Conservation (phyloP, 2,113 vertebrate genomes). For the Limanda limanda region DNA sequence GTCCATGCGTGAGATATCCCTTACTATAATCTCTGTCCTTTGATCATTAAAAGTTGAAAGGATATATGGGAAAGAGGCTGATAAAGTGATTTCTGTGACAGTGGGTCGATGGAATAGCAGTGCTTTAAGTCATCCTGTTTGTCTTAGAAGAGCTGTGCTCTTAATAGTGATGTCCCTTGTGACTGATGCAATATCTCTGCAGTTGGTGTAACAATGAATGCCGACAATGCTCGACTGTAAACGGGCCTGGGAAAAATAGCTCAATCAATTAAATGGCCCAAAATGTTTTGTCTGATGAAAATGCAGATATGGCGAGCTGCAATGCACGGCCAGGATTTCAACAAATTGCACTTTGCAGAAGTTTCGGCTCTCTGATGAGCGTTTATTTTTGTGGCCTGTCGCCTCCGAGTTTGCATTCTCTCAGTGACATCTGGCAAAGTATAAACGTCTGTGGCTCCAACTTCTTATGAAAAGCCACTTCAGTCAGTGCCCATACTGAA, state of each 20-base stretch:
- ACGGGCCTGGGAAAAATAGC: conserved; percentile 78
- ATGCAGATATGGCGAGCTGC: conserved; percentile 70
- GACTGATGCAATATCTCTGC: conserved; percentile 84
- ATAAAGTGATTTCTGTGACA: conserved; percentile 83
- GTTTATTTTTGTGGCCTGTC: conserved; percentile 55
- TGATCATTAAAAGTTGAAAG: conserved; percentile 84
- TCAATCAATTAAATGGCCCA: conserved; percentile 78
- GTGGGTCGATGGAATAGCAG: conserved; percentile 76
- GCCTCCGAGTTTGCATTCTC: conserved; percentile 59
- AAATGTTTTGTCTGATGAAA: conserved; percentile 82
- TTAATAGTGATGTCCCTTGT: conserved; percentile 82
- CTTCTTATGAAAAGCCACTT: conserved; percentile 76
- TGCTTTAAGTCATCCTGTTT: conserved; percentile 84
- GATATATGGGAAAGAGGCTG: conserved; percentile 78
- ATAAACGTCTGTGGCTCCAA: conserved; percentile 72
- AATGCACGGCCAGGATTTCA: conserved; percentile 71
- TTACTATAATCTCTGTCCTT: conserved; percentile 80
- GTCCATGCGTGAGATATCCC: conserved; percentile 77
- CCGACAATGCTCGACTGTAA: conserved; percentile 77
- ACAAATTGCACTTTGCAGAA: conserved; percentile 71
- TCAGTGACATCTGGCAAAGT: conserved; percentile 71
- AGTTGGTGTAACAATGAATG: conserved; percentile 78
- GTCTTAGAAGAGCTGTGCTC: conserved; percentile 81
- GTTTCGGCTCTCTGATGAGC: conserved; percentile 54
- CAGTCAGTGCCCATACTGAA: conserved; percentile 73